These are phyloP conservation scores for Achatina immaculata DNA, from an alignment of 1,140 invertebrate genomes.

Conservation along the genomic window DNA sequence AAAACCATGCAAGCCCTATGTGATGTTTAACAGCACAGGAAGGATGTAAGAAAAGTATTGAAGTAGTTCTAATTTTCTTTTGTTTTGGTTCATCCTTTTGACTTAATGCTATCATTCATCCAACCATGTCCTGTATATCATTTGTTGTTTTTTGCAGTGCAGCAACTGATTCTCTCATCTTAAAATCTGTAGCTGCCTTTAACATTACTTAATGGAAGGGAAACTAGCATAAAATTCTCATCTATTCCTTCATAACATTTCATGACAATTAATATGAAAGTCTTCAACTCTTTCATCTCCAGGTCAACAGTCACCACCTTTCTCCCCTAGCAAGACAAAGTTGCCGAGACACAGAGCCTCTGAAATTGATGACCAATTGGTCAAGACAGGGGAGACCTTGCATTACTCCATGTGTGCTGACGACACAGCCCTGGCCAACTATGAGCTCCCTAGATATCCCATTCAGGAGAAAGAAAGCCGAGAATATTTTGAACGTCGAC, in stretches of 20 bases:
- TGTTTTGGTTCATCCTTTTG: too few relatives aligned
- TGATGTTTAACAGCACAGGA: too few relatives aligned
- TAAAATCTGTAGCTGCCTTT: too few relatives aligned
- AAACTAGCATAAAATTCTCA: background rate
- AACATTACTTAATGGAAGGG: background rate
- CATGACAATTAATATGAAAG: constrained; percentile 10
- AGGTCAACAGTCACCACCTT: constrained; percentile 42
- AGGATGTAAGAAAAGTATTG: too few relatives aligned
- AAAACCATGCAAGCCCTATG: too few relatives aligned
- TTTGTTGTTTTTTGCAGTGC: too few relatives aligned
- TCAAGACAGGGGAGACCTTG: constrained; percentile 50
- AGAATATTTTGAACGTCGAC: constrained; percentile 88
- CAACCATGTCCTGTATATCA: too few relatives aligned
- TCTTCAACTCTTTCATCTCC: too few relatives aligned
- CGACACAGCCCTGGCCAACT: constrained; percentile 72
- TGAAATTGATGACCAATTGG: constrained; percentile 52
- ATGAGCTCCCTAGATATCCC: constrained; percentile 95
- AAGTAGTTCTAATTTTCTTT: too few relatives aligned
- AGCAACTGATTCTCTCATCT: too few relatives aligned
- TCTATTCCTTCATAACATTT: background rate
- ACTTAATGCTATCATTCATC: too few relatives aligned
- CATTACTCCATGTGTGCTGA: constrained; percentile 41
- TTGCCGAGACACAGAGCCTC: constrained; percentile 55
- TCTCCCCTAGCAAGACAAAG: constrained; percentile 55
- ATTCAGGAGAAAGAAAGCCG: constrained; percentile 97